Evolutionary conservation across 1,140 invertebrate species (phyloP).

Genomic region (Listronotus oregonensis): DNA sequence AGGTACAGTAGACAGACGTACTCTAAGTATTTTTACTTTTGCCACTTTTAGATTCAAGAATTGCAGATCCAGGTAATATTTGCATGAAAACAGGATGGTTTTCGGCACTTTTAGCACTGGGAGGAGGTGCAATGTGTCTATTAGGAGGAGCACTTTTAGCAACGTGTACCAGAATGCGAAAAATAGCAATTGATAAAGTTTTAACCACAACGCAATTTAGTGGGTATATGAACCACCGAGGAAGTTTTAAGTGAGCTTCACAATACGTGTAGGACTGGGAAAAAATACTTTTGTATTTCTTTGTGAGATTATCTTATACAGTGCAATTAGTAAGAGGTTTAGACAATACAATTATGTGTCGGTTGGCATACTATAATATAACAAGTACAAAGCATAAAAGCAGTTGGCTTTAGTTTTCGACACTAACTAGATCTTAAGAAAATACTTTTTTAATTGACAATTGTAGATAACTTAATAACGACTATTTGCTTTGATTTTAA

Average conservation of each 20-base stretch:
- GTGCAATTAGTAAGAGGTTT: neutral
- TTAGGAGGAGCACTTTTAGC: conserved; percentile 71
- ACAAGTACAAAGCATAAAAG: too few species aligned
- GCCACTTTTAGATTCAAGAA: conserved; percentile 36
- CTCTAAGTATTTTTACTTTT: neutral
- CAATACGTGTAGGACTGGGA: too few species aligned
- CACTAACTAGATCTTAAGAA: too few species aligned
- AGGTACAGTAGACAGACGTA: too few species aligned
- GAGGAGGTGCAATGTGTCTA: conserved; percentile 70
- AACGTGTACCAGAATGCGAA: conserved; percentile 71
- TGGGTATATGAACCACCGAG: conserved; percentile 74
- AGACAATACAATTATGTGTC: conserved; percentile 6
- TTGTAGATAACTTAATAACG: too few species aligned
- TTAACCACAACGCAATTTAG: conserved; percentile 62
- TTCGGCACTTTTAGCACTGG: conserved; percentile 72
- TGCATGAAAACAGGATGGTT: conserved; percentile 78
- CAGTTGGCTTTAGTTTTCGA: too few species aligned
- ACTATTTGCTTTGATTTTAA: too few species aligned
- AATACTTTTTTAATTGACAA: too few species aligned
- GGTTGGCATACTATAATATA: neutral
- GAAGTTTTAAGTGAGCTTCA: conserved; percentile 66
- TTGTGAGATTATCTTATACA: neutral
- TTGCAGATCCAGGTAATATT: conserved; percentile 63
- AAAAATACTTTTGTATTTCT: neutral
- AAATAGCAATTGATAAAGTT: conserved; percentile 59